Base-by-base conservation (phyloP, 2,888 invertebrate species). In the Limnephilus rhombicus region DNA sequence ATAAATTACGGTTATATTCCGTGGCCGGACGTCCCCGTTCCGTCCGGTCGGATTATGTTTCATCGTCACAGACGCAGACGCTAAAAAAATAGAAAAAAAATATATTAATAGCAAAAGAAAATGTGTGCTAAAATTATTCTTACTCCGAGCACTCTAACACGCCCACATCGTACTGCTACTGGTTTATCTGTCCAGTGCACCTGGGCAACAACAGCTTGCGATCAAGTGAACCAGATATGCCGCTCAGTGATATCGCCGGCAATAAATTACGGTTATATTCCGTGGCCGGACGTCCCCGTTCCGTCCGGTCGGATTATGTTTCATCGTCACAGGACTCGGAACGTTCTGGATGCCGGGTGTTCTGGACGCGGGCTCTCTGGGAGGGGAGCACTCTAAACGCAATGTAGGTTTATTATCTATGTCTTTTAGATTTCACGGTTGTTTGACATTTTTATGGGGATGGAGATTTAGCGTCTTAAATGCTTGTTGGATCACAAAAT, bases 201-300 rank as follows among this genome's bases (percentile, higher is more conserved):
- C 24, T 24, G 24, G 68, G 24, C 68, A 68, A 68, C 68, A n/a
- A 68, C 24, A n/a, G 24, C 12, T 49, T 11, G 85, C 68, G 83
- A 90, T 90, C 90, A 90, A 83, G 90, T 90, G 90, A 82, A 85
- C 82, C 68, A 68, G 83, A 83, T 83, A 83, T n/a, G 68, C n/a
- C 53, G 83, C 83, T 49, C 90, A 34, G 90, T 49, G 53, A 83
- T 90, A 83, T 90, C 83, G 68, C 53, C 85, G 68, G 83, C 68
- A 90, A 83, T 90, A 90, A 90, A 90, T 90, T 83, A 90, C 83
- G 68, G 90, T 90, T 90, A 90, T 90, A 85, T 90, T 90, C 83
- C 83, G 53, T 34, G 85, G 37, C 83, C 90, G 90, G 90, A 90
- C 49, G 80, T 83, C 18, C 85, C 31, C 90, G 90, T 34, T 53